Base-by-base conservation (phyloP, 2,888 invertebrate genomes). In the Lepidonotus clava region DNA sequence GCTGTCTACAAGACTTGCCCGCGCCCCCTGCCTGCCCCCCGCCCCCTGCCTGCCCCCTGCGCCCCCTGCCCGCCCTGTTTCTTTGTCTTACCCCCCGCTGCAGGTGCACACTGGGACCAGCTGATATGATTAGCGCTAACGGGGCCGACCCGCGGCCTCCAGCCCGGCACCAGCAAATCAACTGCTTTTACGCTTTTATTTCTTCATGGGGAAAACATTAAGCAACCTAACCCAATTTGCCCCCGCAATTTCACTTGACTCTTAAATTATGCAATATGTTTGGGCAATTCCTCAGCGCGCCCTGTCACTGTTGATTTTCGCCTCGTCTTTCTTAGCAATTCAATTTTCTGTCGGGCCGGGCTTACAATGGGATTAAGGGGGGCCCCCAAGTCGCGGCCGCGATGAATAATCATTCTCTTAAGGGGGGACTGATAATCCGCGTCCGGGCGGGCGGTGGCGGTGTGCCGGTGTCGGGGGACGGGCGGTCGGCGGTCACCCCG, bases 241-340 rank as follows among this genome's bases (percentile, higher is more conserved):
- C 41, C 61, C 51, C 32, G 77, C 86, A 86, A 86, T 86, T 86
- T 80, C 86, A 86, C 86, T 86, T 86, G 86, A 80, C 77, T 86
- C 80, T 53, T 86, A 86, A 86, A 86, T 86, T 86, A 86, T 86
- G 86, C 86, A 86, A 86, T 86, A 86, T 86, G 86, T 86, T 86
- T 86, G 71, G 86, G 86, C 86, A 80, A 86, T 86, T 86, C 61
- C 80, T 51, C 34, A 36, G 41, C 41, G 53, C 38, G 36, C 53
- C 56, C 86, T 86, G 86, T 86, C 86, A 86, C 77, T 56, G 77
- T 86, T 77, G 80, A 86, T 86, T 86, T 86, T 51, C 38, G 77
- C 38, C 56, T 80, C 34, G 53, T 86, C 77, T 77, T 86, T 86
- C 86, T 86, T 80, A 40, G 51, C 80, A 86, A 86, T 86, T 80